Conservation (phyloP, 2,113 vertebrate genomes). For the Gallinago paraguaiae region DNA sequence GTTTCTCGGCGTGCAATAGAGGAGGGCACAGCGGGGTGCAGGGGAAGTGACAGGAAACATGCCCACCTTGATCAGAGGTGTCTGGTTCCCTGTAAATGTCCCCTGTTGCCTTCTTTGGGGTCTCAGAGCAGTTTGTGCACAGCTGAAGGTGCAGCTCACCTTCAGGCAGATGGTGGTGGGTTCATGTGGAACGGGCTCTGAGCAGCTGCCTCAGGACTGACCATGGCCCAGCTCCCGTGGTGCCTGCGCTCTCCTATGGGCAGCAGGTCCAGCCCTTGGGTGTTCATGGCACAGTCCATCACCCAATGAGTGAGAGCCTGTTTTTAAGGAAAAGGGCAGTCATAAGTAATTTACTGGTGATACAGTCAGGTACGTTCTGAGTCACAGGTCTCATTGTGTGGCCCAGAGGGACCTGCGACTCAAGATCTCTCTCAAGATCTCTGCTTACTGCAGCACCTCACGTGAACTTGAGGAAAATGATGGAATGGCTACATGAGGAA, state of each 20-base stretch:
- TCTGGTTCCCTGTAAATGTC: not conserved
- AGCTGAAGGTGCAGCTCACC: not conserved
- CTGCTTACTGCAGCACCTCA: not conserved
- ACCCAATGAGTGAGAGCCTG: not conserved
- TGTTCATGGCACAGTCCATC: not conserved
- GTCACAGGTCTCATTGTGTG: not conserved
- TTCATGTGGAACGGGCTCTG: rapidly evolving
- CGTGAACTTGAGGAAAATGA: not conserved
- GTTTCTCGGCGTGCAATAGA: rapidly evolving
- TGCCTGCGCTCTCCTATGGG: rapidly evolving
- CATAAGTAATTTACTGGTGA: not conserved
- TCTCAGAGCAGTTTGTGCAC: rapidly evolving
- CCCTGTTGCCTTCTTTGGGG: not conserved
- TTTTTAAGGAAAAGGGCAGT: not conserved
- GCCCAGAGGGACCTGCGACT: not conserved
- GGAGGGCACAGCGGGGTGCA: not conserved
- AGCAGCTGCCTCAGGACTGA: not conserved
- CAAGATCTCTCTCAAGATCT: not conserved
- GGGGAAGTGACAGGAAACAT: not conserved
- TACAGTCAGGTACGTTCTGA: not conserved
- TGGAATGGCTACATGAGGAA: not conserved
- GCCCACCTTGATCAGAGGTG: not conserved
- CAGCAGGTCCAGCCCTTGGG: not conserved
- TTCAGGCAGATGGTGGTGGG: not conserved
- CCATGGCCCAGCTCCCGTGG: rapidly evolving